phyloP scores from a whole-genome alignment of 2,113 vertebrate genomes.

The Bos indicus region DNA sequence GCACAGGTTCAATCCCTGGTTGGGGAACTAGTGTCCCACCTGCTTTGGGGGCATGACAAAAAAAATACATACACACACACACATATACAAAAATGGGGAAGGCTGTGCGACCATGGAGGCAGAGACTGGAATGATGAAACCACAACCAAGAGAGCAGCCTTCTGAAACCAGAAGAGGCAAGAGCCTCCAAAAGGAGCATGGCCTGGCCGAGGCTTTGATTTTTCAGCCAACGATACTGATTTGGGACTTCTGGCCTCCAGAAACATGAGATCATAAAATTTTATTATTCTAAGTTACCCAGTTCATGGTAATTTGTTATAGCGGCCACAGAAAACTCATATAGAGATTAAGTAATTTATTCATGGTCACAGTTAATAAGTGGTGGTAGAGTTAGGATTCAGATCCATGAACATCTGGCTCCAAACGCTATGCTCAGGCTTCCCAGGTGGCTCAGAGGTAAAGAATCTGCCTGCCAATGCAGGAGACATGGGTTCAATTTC shows the following conservation, averaged over 20 bases:
- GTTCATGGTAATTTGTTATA: not conserved
- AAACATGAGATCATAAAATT: not conserved
- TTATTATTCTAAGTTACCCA: not conserved
- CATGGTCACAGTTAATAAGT: not conserved
- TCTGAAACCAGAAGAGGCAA: not conserved
- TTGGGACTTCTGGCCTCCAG: not conserved
- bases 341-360: not conserved
- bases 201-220: not conserved
- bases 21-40: not conserved
- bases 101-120: rapidly evolving
- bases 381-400: not conserved
- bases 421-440: not conserved
- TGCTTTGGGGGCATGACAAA: not conserved
- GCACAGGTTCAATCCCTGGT: not conserved
- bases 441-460: not conserved
- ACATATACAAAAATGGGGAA: not conserved
- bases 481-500: not conserved
- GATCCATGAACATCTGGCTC: too few species aligned
- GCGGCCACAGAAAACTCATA: not conserved
- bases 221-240: not conserved
- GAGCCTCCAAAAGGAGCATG: not conserved
- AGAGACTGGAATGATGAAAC: not conserved
- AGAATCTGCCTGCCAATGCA: not conserved
- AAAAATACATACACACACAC: not conserved
- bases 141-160: not conserved